A percentile compares a stretch with the other conserved stretches of the same genome.
Evolutionary conservation across 2,888 invertebrate species (phyloP).

Genomic region (Campopleginae sp.): DNA sequence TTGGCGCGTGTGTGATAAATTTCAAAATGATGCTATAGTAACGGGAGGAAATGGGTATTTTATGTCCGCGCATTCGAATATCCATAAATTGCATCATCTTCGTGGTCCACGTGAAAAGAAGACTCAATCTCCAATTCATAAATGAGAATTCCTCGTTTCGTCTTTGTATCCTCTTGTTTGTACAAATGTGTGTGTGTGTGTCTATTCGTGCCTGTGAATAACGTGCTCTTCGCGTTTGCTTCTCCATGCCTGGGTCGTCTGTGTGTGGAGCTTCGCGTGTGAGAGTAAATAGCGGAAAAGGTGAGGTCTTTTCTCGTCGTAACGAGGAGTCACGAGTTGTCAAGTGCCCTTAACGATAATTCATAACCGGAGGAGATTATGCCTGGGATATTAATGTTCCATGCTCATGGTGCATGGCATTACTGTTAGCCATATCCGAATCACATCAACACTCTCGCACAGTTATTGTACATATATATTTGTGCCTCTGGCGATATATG

Average conservation of each 20-base stretch:
- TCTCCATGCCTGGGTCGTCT: not conserved
- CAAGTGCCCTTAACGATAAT: constrained; percentile 69
- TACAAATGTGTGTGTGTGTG: constrained; percentile 12
- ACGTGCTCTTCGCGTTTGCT: not conserved
- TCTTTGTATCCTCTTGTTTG: not conserved
- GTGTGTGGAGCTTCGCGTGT: no score
- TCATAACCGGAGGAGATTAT: constrained; percentile 66
- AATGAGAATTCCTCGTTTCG: constrained; percentile 42
- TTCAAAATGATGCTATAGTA: constrained; percentile 22
- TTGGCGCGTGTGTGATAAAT: constrained; percentile 38
- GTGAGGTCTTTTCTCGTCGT: constrained; percentile 36
- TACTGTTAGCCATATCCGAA: constrained; percentile 44
- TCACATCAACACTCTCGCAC: constrained; percentile 20
- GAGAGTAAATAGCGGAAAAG: constrained; percentile 14
- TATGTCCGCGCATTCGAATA: constrained; percentile 52
- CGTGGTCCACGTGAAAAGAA: constrained; percentile 26
- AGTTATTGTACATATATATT: not conserved
- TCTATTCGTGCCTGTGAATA: constrained; percentile 23
- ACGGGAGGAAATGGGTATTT: constrained; percentile 61
- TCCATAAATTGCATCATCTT: constrained; percentile 35
- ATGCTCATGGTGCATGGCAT: constrained; percentile 39
- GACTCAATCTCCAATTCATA: constrained; percentile 57
- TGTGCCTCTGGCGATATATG: not conserved
- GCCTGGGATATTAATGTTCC: constrained; percentile 63
- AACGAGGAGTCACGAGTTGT: constrained; percentile 70